Base-by-base conservation (phyloP, 1,140 invertebrate genomes). In the Planococcus citri region DNA sequence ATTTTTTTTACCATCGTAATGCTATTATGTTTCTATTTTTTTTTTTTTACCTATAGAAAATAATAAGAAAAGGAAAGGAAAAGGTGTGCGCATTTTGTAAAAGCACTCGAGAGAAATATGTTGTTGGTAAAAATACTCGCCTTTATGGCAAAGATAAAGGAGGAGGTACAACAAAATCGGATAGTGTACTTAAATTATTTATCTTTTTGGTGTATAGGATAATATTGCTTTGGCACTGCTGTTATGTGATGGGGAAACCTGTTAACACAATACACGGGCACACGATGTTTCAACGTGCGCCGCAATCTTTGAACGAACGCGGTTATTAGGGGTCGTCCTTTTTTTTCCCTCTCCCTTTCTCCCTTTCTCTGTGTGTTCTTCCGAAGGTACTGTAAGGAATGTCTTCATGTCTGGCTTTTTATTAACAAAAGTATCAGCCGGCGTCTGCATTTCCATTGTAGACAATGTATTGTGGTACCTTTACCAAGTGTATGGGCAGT, bases 371-470 rank as follows among this genome's bases (percentile, higher is more conserved):
- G n/a, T n/a, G n/a, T n/a, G n/a, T 12, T 33, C 12, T 33, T 33
- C 29, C 41, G 10, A 51, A 51, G 41, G 41, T 51, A 51, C n/a
- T n/a, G n/a, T n/a, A n/a, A 9, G 41, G 41, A 51, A 51, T 51
- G 41, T 51, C 41, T 51, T 51, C 41, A 51, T 51, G 41, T 51
- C 41, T 51, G 41, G 41, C 41, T 51, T 51, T 51, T 51, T 51
- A 51, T 51, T 51, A 51, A 51, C 41, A 51, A 51, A 51, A 20
- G 41, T 51, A 51, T 51, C 41, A 51, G 41, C 41, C 41, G 41
- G 41, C 41, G 41, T 51, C 41, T 51, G 17, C 17, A 51, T 51
- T n/a, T 51, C 41, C 17, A 3, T 51, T 51, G 41, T 51, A 51
- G 41, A 51, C 41, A 51, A 51, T 51, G n/a, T 51, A 51, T n/a